Evolutionary conservation across 2,797 vertebrate species (phyloP).

Genomic region (Tapirus indicus): DNA sequence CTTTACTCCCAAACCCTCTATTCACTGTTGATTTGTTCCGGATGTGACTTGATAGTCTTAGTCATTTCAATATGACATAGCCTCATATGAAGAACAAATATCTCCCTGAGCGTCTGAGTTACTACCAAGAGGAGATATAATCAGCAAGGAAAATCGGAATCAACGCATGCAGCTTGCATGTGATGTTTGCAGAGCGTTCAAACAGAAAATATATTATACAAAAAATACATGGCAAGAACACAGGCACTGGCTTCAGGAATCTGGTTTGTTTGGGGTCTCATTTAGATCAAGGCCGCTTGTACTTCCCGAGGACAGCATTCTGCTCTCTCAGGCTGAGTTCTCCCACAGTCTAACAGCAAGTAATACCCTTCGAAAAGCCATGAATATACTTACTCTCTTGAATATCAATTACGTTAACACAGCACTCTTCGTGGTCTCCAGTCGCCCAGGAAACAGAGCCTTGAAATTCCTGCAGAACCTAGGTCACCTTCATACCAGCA

Average conservation of each 20-base stretch:
- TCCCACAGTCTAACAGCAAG: neutral
- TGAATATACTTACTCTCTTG: neutral
- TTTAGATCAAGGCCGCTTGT: neutral
- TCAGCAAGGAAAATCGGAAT: neutral
- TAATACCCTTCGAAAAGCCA: neutral
- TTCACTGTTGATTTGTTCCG: neutral
- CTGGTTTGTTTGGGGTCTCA: neutral
- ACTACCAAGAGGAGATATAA: neutral
- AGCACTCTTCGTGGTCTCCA: neutral
- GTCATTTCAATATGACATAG: neutral
- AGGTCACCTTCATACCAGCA: conserved; percentile 54
- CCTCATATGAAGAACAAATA: conserved; percentile 42
- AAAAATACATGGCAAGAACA: neutral
- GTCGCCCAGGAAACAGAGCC: conserved; percentile 19
- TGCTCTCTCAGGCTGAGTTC: neutral
- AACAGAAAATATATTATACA: neutral
- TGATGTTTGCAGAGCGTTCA: neutral
- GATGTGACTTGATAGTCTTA: neutral
- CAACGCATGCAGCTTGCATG: neutral
- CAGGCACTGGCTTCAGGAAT: neutral
- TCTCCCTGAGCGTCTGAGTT: neutral
- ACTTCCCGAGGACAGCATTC: neutral
- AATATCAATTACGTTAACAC: neutral
- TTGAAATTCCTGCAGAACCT: conserved; percentile 58
- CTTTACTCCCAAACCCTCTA: neutral